Conservation (phyloP, 1,140 invertebrate species). For the Meloidogyne hapla region DNA sequence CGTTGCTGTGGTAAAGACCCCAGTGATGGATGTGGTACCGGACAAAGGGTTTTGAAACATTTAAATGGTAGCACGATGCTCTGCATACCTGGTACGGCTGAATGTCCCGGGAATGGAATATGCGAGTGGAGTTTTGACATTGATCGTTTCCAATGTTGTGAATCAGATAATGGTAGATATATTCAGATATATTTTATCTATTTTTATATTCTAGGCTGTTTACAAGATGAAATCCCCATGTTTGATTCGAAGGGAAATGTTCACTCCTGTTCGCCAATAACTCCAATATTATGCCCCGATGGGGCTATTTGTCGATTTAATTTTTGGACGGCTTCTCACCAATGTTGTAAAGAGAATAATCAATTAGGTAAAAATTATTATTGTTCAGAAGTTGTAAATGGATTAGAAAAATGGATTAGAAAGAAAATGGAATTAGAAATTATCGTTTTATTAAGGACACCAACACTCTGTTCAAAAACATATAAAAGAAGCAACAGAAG, state of each 20-base stretch:
- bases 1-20: conserved; percentile 46
- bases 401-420: too few species aligned
- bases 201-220: conserved; percentile 42
- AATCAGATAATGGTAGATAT: conserved; percentile 50
- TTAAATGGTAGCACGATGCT: conserved; percentile 35
- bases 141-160: conserved; percentile 57
- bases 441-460: not conserved
- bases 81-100: conserved; percentile 40
- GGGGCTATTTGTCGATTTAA: conserved; percentile 46
- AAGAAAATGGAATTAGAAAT: too few species aligned
- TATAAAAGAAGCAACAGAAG: not conserved
- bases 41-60: conserved; percentile 35
- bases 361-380: not conserved
- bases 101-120: conserved; percentile 44
- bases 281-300: conserved; percentile 32
- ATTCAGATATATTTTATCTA: too few species aligned
- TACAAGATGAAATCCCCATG: conserved; percentile 28
- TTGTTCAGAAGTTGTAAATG: not conserved
- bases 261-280: conserved; percentile 33
- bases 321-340: conserved; percentile 51
- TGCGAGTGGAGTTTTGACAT: conserved; percentile 53
- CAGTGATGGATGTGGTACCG: conserved; percentile 53
- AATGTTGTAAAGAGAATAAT: conserved; percentile 38
- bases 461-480: not conserved
- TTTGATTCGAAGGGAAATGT: conserved; percentile 24